Percentiles rank a stretch among this genome's conserved stretches.
These are phyloP conservation scores for Syritta pipiens DNA, from an alignment of 2,888 invertebrate genomes.

Conservation along the genomic window DNA sequence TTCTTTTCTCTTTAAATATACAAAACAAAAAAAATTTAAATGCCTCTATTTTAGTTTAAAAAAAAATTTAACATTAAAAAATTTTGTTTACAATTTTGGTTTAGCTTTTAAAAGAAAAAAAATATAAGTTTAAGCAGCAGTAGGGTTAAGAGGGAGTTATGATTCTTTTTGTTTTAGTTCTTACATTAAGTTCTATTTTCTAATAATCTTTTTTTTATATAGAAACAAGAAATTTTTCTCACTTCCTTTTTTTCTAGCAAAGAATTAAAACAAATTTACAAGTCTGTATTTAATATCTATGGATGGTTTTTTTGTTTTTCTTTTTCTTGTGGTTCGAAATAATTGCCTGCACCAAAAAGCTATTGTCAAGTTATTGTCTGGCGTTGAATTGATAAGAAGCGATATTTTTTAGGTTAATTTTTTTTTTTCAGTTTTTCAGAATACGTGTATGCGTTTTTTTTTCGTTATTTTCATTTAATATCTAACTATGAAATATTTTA, in stretches of 20 bases:
- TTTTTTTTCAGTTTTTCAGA: conserved; percentile 5
- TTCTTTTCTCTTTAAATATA: conserved; percentile 30
- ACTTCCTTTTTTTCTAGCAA: no score
- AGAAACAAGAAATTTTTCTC: background rate
- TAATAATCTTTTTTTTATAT: background rate
- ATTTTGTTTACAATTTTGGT: conserved; percentile 68
- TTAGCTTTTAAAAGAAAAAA: conserved; percentile 36
- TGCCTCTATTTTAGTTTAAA: conserved; percentile 50
- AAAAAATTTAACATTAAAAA: conserved; percentile 25
- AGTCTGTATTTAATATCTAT: conserved; percentile 15
- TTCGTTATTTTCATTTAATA: conserved; percentile 12
- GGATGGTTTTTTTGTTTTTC: conserved; percentile 2
- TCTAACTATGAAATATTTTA: conserved; percentile 60
- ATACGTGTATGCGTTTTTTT: conserved; percentile 11
- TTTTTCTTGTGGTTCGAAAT: background rate
- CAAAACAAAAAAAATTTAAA: conserved; percentile 50
- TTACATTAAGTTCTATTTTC: no score
- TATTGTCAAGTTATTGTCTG: background rate
- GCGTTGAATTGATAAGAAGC: no score
- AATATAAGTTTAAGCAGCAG: background rate
- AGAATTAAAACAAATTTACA: conserved; percentile 47
- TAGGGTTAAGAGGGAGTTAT: background rate
- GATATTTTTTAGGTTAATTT: no score
- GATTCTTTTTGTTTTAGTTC: conserved; percentile 6
- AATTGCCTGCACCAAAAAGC: conserved; percentile 40